Evolutionary conservation across 1,140 invertebrate species (phyloP), one percentile per base, ranked within the genome.

Genomic region (Cheumatopsyche charites): DNA sequence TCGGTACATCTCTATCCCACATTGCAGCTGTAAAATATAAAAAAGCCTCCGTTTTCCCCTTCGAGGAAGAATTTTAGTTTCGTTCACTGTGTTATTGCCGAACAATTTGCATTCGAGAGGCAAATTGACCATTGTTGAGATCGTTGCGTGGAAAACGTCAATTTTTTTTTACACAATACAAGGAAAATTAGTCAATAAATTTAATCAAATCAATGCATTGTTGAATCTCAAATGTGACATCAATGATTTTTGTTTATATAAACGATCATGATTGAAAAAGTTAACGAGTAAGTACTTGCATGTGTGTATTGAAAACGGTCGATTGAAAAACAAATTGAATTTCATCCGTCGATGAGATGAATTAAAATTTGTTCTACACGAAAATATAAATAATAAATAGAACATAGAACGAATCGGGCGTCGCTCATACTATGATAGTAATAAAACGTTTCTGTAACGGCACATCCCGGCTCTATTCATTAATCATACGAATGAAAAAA

Each of bases 1-100:
- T 26, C 47, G 66, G 66, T 36, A 55, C 66, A 68, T 68, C 66
- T 55, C 47, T 55, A 41, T 68, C 66, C 26, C 66, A 68, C 66
- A 43, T 21, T 55, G 49, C 41, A 47, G 43, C 43, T 42, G 66
- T 55, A 49, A 67, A 45, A 65, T 15, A 36, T 36, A 36, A 36
- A 36, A 36, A 36, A 36, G 29, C 29, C 29, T 9, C 29, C 9
- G 29, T 36, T 36, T 36, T 36, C 29, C 29, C 29, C 29, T 36
- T 36, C 29, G 29, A 52, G 19, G 23, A n/a, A 47, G 15, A 47
- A 3, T 47, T 15, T 12, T 47, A 3, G 2, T 4, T 47, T 47
- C 13, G 43, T 47, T 47, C 29, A 4, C 3, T 9, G 29, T 36
- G 43, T 47, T 47, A n/a, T 47, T 47, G 43, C 43, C 11, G 12